Conservation (phyloP, 2,888 invertebrate genomes). For the Lacanobia oleracea region DNA sequence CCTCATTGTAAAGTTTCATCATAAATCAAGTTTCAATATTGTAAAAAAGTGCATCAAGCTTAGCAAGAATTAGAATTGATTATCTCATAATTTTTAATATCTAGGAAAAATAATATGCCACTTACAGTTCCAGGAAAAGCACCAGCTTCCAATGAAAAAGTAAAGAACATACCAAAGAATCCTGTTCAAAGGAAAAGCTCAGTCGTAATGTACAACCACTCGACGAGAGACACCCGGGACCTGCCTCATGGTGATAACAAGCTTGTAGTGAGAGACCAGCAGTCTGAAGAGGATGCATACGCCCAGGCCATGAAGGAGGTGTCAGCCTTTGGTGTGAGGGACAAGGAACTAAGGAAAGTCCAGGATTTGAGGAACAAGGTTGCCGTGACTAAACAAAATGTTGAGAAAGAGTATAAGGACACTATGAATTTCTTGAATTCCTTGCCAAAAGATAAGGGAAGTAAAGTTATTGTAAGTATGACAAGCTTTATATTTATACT, state of each 20-base stretch:
- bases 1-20: constrained; percentile 35
- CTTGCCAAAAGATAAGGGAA: constrained; percentile 78
- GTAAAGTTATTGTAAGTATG: constrained; percentile 79
- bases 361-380: constrained; percentile 80
- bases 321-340: constrained; percentile 59
- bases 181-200: constrained; percentile 72
- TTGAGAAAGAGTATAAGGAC: constrained; percentile 86
- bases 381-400: constrained; percentile 92
- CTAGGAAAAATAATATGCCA: neutral
- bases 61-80: constrained; percentile 7
- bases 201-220: constrained; percentile 83
- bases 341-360: constrained; percentile 73
- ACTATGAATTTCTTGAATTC: constrained; percentile 85
- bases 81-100: neutral
- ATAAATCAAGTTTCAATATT: neutral
- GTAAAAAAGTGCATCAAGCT: constrained; percentile 32
- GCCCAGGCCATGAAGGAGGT: constrained; percentile 81
- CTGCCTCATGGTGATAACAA: constrained; percentile 71
- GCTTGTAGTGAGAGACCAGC: constrained; percentile 77
- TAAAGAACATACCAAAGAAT: constrained; percentile 64
- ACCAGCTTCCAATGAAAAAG: constrained; percentile 66
- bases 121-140: constrained; percentile 70
- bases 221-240: constrained; percentile 78
- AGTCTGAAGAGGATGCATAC: constrained; percentile 82
- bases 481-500: too few relatives aligned